Base-by-base conservation (phyloP, 2,888 invertebrate species). In the Noctua janthe region DNA sequence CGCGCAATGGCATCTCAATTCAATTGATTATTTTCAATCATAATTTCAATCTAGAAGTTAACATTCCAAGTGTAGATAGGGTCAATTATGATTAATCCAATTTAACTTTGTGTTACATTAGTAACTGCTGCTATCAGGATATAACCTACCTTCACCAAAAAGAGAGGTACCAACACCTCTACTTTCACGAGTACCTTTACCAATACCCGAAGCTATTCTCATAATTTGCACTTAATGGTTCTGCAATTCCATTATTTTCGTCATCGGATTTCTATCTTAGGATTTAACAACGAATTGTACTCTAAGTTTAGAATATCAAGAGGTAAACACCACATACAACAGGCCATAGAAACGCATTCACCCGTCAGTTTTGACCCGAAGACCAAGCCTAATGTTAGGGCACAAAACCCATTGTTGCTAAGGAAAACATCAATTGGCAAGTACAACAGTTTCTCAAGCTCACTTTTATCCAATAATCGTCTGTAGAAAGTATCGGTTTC, bases 401-500 rank as follows among this genome's bases (percentile, higher is more conserved):
- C 71, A 62, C 4, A 23, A 17, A 35, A 80, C n/a, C 74, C 66
- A 85, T 82, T 76, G 82, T 85, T 47, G 59, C 56, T n/a, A 67
- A 64, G 47, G 82, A 82, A 77, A 78, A 74, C 72, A 66, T 71
- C 73, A 51, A 64, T 74, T 56, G 17, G 47, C 47, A 43, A 71
- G 62, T 66, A 74, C 64, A 71, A 59, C 17, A 75, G 73, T 85
- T 87, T 87, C 84, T 87, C 87, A 85, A 89, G 87, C 81, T 89
- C 83, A 90, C 89, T 90, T 89, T 89, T 90, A 89, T 85, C 62
- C 73, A 74, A 78, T 82, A 86, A 85, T 75, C 67, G 43, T 76
- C 78, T 69, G 79, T 89, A 91, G 91, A 91, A 91, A 92, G 91
- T 92, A 90, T 88, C 51, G 80, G 81, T 80, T 80, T 83, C 84